Conservation (phyloP, 2,888 invertebrate species). For the Mythimna ferrago region DNA sequence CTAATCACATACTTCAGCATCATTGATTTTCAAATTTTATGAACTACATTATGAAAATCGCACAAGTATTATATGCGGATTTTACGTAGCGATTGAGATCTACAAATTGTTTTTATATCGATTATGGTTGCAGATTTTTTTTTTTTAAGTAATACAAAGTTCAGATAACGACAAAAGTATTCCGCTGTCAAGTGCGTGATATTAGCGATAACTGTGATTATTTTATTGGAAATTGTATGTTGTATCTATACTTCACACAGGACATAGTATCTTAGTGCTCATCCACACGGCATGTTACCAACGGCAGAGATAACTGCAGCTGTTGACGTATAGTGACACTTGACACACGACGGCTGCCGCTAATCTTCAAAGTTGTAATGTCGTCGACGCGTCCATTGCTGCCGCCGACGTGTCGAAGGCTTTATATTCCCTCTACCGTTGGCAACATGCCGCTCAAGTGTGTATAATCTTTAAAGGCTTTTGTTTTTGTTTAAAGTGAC, state of each 20-base stretch:
- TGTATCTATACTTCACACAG: not conserved
- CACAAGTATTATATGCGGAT: conserved; percentile 32
- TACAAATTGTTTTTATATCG: conserved; percentile 41
- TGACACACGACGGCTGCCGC: too few relatives aligned
- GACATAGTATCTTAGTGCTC: not conserved
- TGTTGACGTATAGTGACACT: too few relatives aligned
- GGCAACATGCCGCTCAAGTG: too few relatives aligned
- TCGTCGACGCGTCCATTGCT: too few relatives aligned
- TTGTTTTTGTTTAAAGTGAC: too few relatives aligned
- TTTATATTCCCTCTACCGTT: too few relatives aligned
- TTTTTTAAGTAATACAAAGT: too few relatives aligned
- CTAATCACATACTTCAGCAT: not conserved
- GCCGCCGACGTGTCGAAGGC: too few relatives aligned
- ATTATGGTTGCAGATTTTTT: not conserved
- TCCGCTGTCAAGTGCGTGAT: not conserved
- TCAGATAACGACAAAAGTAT: not conserved
- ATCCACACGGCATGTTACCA: too few relatives aligned
- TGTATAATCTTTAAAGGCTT: too few relatives aligned
- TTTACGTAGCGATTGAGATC: conserved; percentile 25
- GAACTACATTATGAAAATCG: conserved; percentile 8
- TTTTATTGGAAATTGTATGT: not conserved
- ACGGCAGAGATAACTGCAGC: too few relatives aligned
- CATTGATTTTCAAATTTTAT: conserved; percentile 23
- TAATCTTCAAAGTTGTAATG: too few relatives aligned
- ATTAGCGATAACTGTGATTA: not conserved